Percentiles rank a stretch among this genome's conserved stretches.
Evolutionary conservation across 2,888 invertebrate genomes (phyloP).

Genomic region (Cataglyphis livida): DNA sequence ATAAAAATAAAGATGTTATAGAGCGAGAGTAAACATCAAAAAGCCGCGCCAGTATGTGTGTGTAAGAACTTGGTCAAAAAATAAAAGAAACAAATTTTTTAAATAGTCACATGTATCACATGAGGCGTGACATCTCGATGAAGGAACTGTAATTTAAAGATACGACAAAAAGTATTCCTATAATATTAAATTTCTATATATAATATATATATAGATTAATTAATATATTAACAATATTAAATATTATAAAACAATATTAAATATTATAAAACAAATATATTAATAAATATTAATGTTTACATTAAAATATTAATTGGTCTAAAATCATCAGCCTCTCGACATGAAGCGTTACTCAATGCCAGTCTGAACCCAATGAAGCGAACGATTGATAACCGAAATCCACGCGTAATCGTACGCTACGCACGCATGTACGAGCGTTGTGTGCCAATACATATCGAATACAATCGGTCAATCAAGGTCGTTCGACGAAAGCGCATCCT

Average conservation of each 20-base stretch:
- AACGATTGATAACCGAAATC: conserved; percentile 34
- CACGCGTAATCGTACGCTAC: conserved; percentile 3
- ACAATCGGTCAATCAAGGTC: conserved; percentile 61
- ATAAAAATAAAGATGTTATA: no score
- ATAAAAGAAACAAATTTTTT: no score
- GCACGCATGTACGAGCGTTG: conserved; percentile 26
- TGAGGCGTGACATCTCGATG: no score
- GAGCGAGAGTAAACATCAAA: no score
- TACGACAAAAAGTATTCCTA: neutral
- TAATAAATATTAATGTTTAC: neutral
- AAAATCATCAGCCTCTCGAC: neutral
- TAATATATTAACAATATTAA: no score
- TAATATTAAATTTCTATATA: neutral
- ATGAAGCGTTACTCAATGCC: conserved; percentile 10
- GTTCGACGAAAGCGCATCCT: conserved; percentile 52
- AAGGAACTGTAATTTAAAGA: no score
- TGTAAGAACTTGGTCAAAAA: no score
- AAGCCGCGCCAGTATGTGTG: no score
- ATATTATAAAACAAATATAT: neutral
- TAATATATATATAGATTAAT: no score
- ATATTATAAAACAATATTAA: neutral
- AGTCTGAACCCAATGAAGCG: neutral
- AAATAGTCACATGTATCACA: no score
- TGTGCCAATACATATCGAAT: conserved; percentile 60
- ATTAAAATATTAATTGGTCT: neutral